Evolutionary conservation across 2,888 invertebrate genomes (phyloP).

Genomic region (Spicauda simplicius): DNA sequence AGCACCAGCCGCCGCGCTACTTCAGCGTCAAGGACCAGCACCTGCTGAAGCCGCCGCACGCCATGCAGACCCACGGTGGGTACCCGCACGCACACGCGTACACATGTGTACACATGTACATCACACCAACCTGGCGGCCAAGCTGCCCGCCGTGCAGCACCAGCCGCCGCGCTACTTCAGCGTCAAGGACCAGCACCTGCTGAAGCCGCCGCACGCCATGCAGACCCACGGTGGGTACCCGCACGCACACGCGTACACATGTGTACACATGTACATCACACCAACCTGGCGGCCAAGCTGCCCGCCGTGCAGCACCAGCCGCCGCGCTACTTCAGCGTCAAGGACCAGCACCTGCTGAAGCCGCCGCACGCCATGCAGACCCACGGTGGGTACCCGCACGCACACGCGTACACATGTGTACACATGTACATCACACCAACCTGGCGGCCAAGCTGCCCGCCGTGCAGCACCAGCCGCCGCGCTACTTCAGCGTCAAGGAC

Average conservation of each 20-base stretch:
- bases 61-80: conserved; percentile 90
- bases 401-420: not conserved
- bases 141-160: conserved; percentile 92
- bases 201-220: conserved; percentile 97
- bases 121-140: conserved; percentile 93
- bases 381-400: conserved; percentile 80
- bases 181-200: conserved; percentile 95
- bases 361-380: conserved; percentile 95
- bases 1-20: conserved; percentile 93
- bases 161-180: conserved; percentile 94
- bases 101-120: too few relatives aligned
- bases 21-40: conserved; percentile 97
- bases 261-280: too few relatives aligned
- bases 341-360: conserved; percentile 96
- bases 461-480: conserved; percentile 92
- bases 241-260: not conserved
- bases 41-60: conserved; percentile 95
- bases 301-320: conserved; percentile 93
- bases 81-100: not conserved
- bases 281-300: conserved; percentile 93
- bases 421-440: too few relatives aligned
- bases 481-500: conserved; percentile 95
- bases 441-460: conserved; percentile 93
- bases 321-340: conserved; percentile 93
- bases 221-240: conserved; percentile 86